These are phyloP conservation scores for Synergus gifuensis DNA, from an alignment of 2,888 invertebrate genomes.

Conservation along the genomic window DNA sequence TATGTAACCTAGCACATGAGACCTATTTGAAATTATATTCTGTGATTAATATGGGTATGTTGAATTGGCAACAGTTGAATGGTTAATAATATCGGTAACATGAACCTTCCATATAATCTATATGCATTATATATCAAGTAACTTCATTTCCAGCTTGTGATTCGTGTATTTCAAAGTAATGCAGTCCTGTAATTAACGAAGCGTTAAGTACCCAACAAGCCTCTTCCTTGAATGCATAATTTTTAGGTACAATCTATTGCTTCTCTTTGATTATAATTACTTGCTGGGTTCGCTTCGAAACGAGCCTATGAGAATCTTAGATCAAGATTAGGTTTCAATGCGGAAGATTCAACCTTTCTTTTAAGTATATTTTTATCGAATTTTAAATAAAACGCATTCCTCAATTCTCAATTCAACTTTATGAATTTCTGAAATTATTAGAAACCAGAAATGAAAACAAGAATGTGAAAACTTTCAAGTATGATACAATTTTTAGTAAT, in stretches of 20 bases:
- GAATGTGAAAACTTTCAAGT: too few relatives aligned
- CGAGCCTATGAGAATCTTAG: slow-evolving; percentile 22
- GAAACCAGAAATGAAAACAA: neutral
- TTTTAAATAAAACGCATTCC: slow-evolving; percentile 9
- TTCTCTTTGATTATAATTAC: slow-evolving; percentile 39
- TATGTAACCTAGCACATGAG: slow-evolving; percentile 18
- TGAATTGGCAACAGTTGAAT: slow-evolving; percentile 36
- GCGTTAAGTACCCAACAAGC: slow-evolving; percentile 31
- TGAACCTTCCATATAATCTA: neutral
- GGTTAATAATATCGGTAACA: slow-evolving; percentile 18
- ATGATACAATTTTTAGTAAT: too few relatives aligned
- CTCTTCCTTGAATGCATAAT: slow-evolving; percentile 41
- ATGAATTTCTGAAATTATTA: neutral
- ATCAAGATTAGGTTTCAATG: slow-evolving; percentile 41
- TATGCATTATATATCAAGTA: slow-evolving; percentile 2
- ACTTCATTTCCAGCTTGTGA: slow-evolving; percentile 24
- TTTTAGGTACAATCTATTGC: slow-evolving; percentile 31
- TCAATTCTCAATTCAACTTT: neutral
- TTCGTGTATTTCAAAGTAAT: slow-evolving; percentile 15
- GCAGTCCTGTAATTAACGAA: slow-evolving; percentile 18
- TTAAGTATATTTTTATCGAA: neutral
- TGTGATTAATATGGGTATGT: slow-evolving; percentile 31
- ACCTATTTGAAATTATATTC: slow-evolving; percentile 10
- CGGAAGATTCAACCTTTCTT: slow-evolving; percentile 16
- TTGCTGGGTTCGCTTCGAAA: neutral